These are phyloP conservation scores for Drosophila ogumai DNA, from an alignment of 1,140 invertebrate genomes.

Conservation along the genomic window DNA sequence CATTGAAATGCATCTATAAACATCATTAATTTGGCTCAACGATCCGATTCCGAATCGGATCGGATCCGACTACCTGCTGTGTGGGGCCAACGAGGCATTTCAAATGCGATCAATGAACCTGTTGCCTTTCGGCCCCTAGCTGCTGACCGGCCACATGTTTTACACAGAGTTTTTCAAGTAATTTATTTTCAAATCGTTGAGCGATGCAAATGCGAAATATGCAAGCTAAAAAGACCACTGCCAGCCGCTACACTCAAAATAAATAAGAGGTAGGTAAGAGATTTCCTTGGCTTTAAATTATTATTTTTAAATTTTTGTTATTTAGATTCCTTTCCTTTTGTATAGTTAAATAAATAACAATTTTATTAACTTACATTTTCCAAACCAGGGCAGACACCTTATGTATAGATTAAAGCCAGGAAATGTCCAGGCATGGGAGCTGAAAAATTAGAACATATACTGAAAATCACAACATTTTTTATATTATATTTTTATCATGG, in stretches of 20 bases:
- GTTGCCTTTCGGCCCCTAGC: conserved; percentile 37
- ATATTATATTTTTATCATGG: too few relatives aligned
- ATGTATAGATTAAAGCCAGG: background rate
- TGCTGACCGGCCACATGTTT: conserved; percentile 53
- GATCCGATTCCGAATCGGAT: conserved; percentile 42
- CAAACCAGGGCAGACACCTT: background rate
- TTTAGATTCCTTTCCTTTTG: background rate
- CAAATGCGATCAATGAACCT: conserved; percentile 82
- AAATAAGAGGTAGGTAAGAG: background rate
- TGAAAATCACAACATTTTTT: too few relatives aligned
- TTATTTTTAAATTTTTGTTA: too few relatives aligned
- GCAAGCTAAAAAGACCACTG: conserved; percentile 19
- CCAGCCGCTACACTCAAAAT: background rate
- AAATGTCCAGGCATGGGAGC: background rate
- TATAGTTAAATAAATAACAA: background rate
- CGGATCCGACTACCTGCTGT: conserved; percentile 50
- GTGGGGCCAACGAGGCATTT: conserved; percentile 61
- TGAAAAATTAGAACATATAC: too few relatives aligned
- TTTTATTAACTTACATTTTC: background rate
- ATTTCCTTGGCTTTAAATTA: too few relatives aligned
- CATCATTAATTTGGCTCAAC: conserved; percentile 70
- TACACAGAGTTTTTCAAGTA: conserved; percentile 72
- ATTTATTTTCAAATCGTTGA: conserved; percentile 77
- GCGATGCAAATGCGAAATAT: conserved; percentile 76
- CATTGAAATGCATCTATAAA: conserved; percentile 55